A percentile compares a stretch with the other conserved stretches of the same genome.
These are phyloP conservation scores for Gasterosteus nipponicus DNA, from an alignment of 2,113 vertebrate species.

Conservation along the genomic window DNA sequence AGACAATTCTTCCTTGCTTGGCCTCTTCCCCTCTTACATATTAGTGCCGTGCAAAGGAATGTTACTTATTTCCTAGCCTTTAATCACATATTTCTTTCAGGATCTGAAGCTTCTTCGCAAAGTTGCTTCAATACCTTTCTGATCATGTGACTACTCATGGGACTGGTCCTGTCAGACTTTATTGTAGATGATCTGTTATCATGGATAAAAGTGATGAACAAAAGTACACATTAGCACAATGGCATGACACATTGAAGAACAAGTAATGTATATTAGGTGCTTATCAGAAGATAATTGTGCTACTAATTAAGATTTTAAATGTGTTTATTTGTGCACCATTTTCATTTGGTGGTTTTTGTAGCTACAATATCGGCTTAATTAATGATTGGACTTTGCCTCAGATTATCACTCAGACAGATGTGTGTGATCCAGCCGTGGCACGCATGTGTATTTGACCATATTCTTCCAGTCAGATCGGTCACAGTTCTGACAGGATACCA, in stretches of 20 bases:
- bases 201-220: neutral
- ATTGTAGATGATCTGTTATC: too few relatives aligned
- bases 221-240: neutral
- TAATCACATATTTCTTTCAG: neutral
- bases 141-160: too few relatives aligned
- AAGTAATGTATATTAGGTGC: neutral
- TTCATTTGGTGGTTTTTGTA: neutral
- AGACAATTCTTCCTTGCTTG: neutral
- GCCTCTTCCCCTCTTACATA: neutral
- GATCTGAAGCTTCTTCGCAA: neutral
- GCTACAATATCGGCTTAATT: neutral
- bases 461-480: conserved; percentile 25
- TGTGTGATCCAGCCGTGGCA: neutral
- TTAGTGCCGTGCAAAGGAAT: neutral
- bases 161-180: neutral
- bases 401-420: neutral
- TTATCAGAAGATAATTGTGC: neutral
- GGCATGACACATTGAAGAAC: neutral
- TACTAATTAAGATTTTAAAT: neutral
- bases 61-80: neutral
- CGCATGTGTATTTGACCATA: neutral
- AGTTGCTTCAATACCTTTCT: neutral
- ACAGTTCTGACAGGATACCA: conserved; percentile 27
- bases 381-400: neutral
- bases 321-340: neutral